Percentiles rank a stretch among this genome's conserved stretches.
Conservation (phyloP, 2,113 vertebrate genomes). For the Eublepharis macularius region DNA sequence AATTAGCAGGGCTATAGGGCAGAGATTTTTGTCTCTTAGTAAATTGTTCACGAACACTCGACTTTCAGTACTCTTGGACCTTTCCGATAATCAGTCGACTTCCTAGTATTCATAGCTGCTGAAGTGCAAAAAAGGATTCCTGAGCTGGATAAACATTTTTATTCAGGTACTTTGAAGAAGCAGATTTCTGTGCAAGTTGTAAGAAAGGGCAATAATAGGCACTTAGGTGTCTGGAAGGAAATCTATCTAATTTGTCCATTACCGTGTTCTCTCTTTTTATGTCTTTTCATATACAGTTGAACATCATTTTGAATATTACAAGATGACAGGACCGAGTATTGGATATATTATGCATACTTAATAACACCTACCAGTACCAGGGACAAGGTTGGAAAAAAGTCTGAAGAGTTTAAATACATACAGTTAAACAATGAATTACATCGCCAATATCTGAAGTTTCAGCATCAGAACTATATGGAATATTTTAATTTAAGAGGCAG, state of each 20-base stretch:
- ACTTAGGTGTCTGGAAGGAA: not conserved
- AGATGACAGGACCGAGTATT: not conserved
- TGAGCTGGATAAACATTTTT: not conserved
- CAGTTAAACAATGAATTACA: constrained; percentile 14
- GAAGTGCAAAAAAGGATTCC: not conserved
- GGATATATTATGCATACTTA: not conserved
- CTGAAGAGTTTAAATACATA: not conserved
- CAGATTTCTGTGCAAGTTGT: not conserved
- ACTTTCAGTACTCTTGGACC: not conserved
- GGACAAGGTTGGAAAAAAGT: not conserved
- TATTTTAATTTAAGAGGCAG: not conserved
- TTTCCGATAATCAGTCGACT: not conserved
- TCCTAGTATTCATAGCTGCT: not conserved
- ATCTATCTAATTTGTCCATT: not conserved
- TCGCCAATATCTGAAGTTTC: constrained; percentile 2
- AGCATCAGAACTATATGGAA: not conserved
- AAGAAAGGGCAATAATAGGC: not conserved
- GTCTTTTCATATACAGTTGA: not conserved
- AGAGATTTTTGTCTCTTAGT: not conserved
- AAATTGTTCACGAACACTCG: not conserved
- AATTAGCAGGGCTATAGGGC: not conserved
- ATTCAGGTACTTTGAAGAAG: not conserved
- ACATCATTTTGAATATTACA: not conserved
- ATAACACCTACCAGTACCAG: not conserved
- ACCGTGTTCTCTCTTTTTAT: not conserved